Evolutionary conservation across 2,113 vertebrate species (phyloP).

Genomic region (Taxidea taxus): DNA sequence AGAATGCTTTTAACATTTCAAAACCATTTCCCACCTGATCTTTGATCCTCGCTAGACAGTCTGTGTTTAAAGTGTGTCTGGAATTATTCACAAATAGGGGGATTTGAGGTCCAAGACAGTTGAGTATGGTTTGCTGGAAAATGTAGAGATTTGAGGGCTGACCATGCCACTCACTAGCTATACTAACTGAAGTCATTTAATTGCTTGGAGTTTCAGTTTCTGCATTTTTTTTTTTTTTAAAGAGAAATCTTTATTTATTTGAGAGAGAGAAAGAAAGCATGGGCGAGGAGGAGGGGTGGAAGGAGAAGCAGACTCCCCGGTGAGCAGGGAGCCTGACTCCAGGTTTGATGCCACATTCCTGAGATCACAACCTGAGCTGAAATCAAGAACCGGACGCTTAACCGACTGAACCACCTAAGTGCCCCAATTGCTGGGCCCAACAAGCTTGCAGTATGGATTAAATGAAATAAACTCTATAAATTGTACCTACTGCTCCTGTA

Average conservation of each 20-base stretch:
- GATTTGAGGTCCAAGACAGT: background rate
- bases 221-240: background rate
- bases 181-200: background rate
- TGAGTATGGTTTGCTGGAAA: background rate
- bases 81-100: background rate
- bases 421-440: background rate
- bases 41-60: background rate
- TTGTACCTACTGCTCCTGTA: background rate
- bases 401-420: background rate
- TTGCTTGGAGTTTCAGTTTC: background rate
- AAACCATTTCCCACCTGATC: background rate
- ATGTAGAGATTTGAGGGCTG: background rate
- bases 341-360: background rate
- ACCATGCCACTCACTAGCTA: background rate
- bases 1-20: slow-evolving; percentile 29
- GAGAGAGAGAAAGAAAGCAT: background rate
- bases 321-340: background rate
- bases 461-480: background rate
- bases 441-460: background rate
- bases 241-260: background rate
- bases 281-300: background rate
- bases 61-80: background rate
- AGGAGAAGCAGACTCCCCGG: background rate
- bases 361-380: background rate
- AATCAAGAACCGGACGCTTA: background rate